Evolutionary conservation across 2,888 invertebrate genomes (phyloP).

Genomic region (Yponomeuta malinellus): DNA sequence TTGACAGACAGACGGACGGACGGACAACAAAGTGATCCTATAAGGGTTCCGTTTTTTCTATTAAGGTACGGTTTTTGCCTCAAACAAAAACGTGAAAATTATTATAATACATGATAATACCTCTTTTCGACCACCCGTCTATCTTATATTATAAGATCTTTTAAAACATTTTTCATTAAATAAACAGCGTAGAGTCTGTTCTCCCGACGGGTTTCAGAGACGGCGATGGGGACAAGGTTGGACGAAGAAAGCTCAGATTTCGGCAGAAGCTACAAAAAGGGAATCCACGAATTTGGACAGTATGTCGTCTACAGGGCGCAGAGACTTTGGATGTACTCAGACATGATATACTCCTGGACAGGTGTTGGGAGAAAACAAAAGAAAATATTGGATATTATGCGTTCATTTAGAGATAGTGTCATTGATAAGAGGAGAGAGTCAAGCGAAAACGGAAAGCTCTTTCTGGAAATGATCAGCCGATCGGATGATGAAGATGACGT

Average conservation of each 20-base stretch:
- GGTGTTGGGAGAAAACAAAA: constrained; percentile 65
- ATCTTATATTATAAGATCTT: too few relatives aligned
- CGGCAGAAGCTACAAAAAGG: constrained; percentile 73
- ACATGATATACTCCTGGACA: constrained; percentile 72
- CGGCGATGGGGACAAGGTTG: constrained; percentile 82
- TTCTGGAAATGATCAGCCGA: constrained; percentile 21
- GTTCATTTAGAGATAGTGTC: constrained; percentile 51
- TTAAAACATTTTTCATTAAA: not conserved
- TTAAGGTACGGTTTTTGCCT: too few relatives aligned
- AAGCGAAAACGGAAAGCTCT: constrained; percentile 18
- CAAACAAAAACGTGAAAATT: too few relatives aligned
- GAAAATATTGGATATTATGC: constrained; percentile 42
- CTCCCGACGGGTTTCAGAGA: constrained; percentile 52
- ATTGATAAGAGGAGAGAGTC: constrained; percentile 49
- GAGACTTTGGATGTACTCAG: constrained; percentile 74
- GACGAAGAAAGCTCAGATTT: constrained; percentile 47
- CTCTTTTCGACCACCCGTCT: too few relatives aligned
- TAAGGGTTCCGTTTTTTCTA: too few relatives aligned
- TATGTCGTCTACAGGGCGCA: constrained; percentile 50
- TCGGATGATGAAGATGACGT: constrained; percentile 27
- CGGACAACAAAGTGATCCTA: too few relatives aligned
- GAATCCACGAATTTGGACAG: constrained; percentile 66
- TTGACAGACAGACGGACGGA: too few relatives aligned
- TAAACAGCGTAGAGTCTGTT: too few relatives aligned
- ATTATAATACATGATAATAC: too few relatives aligned